These are phyloP conservation scores for Epinotia nisella DNA, from an alignment of 2,888 invertebrate species.

Conservation along the genomic window DNA sequence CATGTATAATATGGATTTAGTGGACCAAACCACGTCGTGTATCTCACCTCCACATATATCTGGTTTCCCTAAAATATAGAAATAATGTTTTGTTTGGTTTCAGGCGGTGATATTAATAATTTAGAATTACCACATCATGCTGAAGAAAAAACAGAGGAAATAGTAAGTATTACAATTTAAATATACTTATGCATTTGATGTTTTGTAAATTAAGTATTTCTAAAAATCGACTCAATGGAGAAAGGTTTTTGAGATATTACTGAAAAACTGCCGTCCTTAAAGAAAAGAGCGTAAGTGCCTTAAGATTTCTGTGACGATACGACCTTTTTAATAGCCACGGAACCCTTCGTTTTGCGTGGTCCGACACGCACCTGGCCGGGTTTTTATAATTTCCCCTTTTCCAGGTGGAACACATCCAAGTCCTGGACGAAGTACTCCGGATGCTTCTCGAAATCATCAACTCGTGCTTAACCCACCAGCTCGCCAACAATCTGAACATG, in stretches of 20 bases:
- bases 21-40: no score
- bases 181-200: not conserved
- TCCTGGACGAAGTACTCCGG: slow-evolving; percentile 97
- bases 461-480: slow-evolving; percentile 95
- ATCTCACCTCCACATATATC: no score
- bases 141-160: slow-evolving; percentile 79
- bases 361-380: no score
- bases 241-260: no score
- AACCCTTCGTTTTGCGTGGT: no score
- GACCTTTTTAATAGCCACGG: no score
- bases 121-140: slow-evolving; percentile 75
- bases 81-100: slow-evolving; percentile 47
- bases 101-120: slow-evolving; percentile 71
- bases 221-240: no score
- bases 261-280: no score
- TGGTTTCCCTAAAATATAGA: no score
- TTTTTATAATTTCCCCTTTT: not conserved
- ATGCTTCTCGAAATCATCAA: slow-evolving; percentile 99
- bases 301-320: no score
- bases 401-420: slow-evolving; percentile 94
- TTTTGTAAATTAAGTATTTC: not conserved
- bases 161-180: slow-evolving; percentile 63
- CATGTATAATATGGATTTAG: no score
- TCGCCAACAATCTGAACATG: slow-evolving; percentile 94
- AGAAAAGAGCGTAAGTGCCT: no score